Base-by-base conservation (phyloP, 1,140 invertebrate species). In the Lepidostoma basale region DNA sequence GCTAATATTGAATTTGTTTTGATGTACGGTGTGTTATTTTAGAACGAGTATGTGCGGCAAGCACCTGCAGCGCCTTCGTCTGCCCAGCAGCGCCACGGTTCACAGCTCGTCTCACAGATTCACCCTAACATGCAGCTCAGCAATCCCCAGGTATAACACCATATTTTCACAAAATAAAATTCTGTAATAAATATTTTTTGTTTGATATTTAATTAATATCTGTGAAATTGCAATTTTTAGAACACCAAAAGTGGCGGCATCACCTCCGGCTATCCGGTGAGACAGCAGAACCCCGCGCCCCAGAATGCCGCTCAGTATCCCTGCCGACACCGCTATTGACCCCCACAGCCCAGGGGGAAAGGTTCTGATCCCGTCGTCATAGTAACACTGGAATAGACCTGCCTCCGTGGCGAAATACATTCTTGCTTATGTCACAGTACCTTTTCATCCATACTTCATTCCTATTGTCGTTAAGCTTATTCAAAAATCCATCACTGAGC, bases 241-340 rank as follows among this genome's bases (percentile, higher is more conserved):
- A 75, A 74, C 25, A 54, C 77, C 16, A 82, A 82, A 65, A 78
- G 79, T 2, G 81, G 81, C 62, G 80, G 80, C 44, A 83, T 83
- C 23, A 82, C 81, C 0, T 79, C 81, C 67, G 81, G 81, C 4
- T 83, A 83, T 68, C 80, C 81, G 0, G 81, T 83, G 0, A 79
- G 81, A 30, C 81, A 81, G 65, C 76, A 77, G 18, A 80, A 79
- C 66, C 76, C 79, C 3, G 78, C 78, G 30, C 80, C 81, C 3
- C 81, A 81, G 73, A 82, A 78, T 74, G 77, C 76, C 3, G 81
- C 79, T 62, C 78, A 81, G 62, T 82, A 82, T 69, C 80, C 79
- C 2, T 80, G 76, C 70, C 73, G 81, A 71, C 81, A 81, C 65
- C 77, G 81, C 26, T 82, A 83, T 76, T 83, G 68, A 73, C 70